These are phyloP conservation scores for Apis cerana DNA, from an alignment of 1,140 invertebrate genomes.

Conservation along the genomic window DNA sequence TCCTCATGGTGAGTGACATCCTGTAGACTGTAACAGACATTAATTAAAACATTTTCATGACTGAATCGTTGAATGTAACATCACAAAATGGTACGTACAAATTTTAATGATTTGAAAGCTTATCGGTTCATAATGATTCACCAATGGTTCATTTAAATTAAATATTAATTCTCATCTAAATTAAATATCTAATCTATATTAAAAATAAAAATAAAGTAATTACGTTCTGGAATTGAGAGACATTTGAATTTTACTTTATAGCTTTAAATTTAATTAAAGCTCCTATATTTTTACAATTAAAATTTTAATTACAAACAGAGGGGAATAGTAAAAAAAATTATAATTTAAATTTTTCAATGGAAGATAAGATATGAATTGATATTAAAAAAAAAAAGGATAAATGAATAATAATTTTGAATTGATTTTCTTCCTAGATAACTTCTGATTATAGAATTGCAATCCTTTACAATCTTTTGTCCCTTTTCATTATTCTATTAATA, in stretches of 20 bases:
- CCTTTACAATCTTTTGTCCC: too few species aligned
- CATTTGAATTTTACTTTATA: background rate
- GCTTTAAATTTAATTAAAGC: background rate
- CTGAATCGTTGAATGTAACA: background rate
- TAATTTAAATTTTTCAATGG: background rate
- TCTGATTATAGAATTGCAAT: too few species aligned
- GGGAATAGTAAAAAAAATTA: background rate
- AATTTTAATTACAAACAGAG: background rate
- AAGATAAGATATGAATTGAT: background rate
- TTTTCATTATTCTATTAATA: too few species aligned
- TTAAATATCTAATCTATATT: background rate
- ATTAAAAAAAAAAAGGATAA: background rate
- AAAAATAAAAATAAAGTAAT: background rate
- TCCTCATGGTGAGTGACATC: constrained; percentile 59
- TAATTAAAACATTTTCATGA: background rate
- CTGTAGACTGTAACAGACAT: background rate
- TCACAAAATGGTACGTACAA: background rate
- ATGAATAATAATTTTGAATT: background rate
- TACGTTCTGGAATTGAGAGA: background rate
- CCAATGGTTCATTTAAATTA: background rate
- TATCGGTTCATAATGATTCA: background rate
- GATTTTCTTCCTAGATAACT: background rate
- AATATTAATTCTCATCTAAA: too few species aligned
- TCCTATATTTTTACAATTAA: background rate
- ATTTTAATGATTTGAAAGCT: background rate